Evolutionary conservation across 1,140 invertebrate species (phyloP), one percentile per base, ranked within the genome.

Genomic region (Drosophila lini): DNA sequence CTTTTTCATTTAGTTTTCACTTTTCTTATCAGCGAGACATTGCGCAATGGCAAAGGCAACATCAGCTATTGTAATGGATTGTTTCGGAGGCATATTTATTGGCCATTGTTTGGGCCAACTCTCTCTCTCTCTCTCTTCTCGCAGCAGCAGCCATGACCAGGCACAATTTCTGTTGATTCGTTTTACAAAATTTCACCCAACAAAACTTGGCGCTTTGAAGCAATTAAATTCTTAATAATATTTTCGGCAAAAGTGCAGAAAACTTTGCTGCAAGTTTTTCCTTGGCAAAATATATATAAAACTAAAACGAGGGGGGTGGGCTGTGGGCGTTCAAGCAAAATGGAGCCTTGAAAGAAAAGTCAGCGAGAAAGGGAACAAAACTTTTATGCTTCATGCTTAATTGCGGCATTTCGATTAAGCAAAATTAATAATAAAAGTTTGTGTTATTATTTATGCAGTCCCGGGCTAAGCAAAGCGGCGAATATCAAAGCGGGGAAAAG

Each of bases 361-460:
- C 44, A 5, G 1, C 3, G 22, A 9, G 7, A 41, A 22, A 22
- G 56, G 47, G 25, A 42, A 52, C 10, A 53, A 78, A 82, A 88
- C 59, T 88, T 85, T 85, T 88, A 68, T 86, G 61, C 62, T 85
- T 73, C 70, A 73, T 76, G 70, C 82, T 88, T 85, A 85, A 85
- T 85, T 85, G 83, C 79, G 75, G 83, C 83, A 88, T 85, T 85
- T 85, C 82, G 82, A 85, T 85, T 85, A 85, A 85, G 82, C 77
- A 88, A 85, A 85, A 85, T 85, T 77, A 88, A 85, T 85, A 85
- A 85, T 81, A 79, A 85, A 85, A 85, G 75, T 85, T 88, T 85
- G 60, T 88, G 58, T 82, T 88, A 79, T 88, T 85, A 85, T 88
- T 82, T 88, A 67, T 57, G 74, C 74, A 82, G 70, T 63, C 65